Conservation (phyloP, 2,888 invertebrate species). For the Polydrusus tereticollis region DNA sequence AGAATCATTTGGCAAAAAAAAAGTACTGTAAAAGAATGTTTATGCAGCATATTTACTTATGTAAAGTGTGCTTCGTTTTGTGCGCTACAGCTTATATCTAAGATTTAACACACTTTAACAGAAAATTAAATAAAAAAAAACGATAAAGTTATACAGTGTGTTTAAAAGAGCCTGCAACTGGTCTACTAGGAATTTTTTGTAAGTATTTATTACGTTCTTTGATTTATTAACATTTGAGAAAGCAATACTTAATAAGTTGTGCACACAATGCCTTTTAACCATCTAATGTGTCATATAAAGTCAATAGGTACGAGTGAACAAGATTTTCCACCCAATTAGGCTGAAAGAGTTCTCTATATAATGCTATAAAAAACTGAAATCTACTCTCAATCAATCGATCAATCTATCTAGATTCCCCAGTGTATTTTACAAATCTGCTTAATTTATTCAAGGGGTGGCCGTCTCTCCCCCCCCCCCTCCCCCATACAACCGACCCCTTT, state of each 20-base stretch:
- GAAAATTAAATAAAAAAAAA: neutral
- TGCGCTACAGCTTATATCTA: slow-evolving; percentile 18
- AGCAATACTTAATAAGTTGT: too few species aligned
- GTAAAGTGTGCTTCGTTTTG: slow-evolving; percentile 8
- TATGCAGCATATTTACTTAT: neutral
- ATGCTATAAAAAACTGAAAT: neutral
- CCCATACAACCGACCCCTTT: neutral
- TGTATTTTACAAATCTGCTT: slow-evolving; percentile 16
- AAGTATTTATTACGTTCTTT: too few species aligned
- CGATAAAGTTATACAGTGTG: too few species aligned
- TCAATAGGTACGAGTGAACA: neutral
- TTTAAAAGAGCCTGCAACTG: too few species aligned
- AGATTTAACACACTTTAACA: neutral
- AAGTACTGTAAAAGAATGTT: neutral
- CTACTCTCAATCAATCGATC: neutral
- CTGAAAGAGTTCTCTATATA: neutral
- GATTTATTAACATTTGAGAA: too few species aligned
- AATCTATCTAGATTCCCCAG: slow-evolving; percentile 10
- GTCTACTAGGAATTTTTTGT: too few species aligned
- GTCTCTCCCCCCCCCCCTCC: neutral
- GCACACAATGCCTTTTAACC: too few species aligned
- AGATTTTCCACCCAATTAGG: neutral
- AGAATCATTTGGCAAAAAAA: neutral
- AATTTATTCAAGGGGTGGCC: slow-evolving; percentile 1
- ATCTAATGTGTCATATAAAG: too few species aligned